Conservation (phyloP, 2,888 invertebrate species). For the Melanargia galathea region DNA sequence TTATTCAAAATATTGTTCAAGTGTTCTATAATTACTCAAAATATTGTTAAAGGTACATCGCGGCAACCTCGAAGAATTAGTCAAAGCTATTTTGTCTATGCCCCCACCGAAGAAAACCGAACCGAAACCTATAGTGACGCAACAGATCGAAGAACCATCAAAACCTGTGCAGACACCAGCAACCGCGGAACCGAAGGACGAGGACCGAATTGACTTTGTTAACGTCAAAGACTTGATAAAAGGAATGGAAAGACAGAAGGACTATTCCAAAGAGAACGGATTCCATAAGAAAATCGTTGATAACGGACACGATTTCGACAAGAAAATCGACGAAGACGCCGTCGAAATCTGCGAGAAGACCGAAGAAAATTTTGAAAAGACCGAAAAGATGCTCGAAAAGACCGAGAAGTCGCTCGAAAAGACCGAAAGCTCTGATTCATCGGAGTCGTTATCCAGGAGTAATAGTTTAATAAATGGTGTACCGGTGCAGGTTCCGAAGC, state of each 20-base stretch:
- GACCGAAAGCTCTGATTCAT: slow-evolving; percentile 63
- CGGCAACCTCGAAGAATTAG: slow-evolving; percentile 77
- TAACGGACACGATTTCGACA: slow-evolving; percentile 61
- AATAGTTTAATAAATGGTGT: slow-evolving; percentile 71
- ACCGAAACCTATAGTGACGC: slow-evolving; percentile 55
- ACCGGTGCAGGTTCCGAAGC: slow-evolving; percentile 86
- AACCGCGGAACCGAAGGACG: slow-evolving; percentile 59
- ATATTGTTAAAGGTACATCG: slow-evolving; percentile 79
- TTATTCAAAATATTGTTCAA: neutral
- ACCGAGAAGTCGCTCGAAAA: slow-evolving; percentile 55
- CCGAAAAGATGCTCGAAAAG: slow-evolving; percentile 44
- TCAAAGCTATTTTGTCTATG: slow-evolving; percentile 72
- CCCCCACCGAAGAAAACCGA: slow-evolving; percentile 68
- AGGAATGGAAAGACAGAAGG: slow-evolving; percentile 82
- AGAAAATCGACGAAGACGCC: slow-evolving; percentile 48
- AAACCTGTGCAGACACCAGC: slow-evolving; percentile 50
- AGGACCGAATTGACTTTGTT: slow-evolving; percentile 79
- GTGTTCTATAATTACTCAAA: neutral
- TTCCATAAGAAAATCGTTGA: slow-evolving; percentile 66
- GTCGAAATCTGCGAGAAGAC: slow-evolving; percentile 26
- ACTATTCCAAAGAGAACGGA: slow-evolving; percentile 64
- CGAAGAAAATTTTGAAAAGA: slow-evolving; percentile 24
- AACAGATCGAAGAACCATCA: slow-evolving; percentile 55
- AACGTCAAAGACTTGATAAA: slow-evolving; percentile 84
- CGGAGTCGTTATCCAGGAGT: slow-evolving; percentile 66